These are phyloP conservation scores for Siphamia tubifer DNA, from an alignment of 2,113 vertebrate species.

Conservation along the genomic window DNA sequence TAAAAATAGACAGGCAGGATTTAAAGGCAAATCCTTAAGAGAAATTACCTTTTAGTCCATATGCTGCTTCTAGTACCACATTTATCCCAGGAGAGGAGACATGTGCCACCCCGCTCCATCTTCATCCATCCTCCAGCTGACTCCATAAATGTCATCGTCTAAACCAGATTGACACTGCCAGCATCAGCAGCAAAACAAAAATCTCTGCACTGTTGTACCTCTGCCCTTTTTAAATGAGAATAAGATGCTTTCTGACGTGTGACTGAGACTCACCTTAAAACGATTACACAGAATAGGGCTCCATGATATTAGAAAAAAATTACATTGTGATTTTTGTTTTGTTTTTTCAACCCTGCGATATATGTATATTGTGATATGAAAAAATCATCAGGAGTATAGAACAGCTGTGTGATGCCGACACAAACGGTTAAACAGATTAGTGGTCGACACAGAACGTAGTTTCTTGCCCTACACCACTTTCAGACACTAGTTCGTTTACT, in stretches of 20 bases:
- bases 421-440: no score
- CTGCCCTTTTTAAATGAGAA: not conserved
- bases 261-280: slow-evolving; percentile 5
- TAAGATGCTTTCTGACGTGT: slow-evolving; percentile 7
- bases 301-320: no score
- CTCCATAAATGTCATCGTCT: no score
- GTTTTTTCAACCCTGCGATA: no score
- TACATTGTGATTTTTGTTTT: no score
- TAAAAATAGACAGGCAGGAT: not conserved
- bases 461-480: no score
- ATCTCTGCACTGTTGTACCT: not conserved
- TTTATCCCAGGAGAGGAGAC: not conserved
- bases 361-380: no score
- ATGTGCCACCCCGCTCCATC: not conserved
- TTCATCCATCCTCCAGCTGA: not conserved
- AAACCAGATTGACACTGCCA: not conserved
- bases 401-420: no score
- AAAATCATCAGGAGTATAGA: no score
- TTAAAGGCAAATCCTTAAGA: not conserved
- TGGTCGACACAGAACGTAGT: no score
- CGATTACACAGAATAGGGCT: not conserved
- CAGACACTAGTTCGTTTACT: no score
- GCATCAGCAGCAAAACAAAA: not conserved
- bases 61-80: not conserved
- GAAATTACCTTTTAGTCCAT: not conserved